Conservation (phyloP, 2,797 vertebrate genomes). For the Selene dorsalis region DNA sequence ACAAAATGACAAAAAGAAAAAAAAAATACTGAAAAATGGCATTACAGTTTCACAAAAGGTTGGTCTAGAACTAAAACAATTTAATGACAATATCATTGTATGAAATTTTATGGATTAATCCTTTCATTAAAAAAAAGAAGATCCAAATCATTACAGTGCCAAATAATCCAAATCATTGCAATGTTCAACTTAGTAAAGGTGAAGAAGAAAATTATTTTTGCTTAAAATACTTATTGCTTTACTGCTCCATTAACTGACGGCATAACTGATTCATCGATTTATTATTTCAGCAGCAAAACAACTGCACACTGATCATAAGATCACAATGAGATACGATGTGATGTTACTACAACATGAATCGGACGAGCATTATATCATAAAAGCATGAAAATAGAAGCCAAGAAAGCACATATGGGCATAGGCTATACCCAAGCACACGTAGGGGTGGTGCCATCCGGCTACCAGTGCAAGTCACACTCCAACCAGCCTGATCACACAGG, state of each 20-base stretch:
- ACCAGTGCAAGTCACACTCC: neutral
- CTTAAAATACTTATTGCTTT: no score
- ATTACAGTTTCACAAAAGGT: neutral
- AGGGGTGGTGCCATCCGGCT: neutral
- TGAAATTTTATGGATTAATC: no score
- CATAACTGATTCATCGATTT: no score
- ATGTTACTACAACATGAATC: neutral
- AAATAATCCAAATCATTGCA: no score
- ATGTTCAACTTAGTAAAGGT: no score
- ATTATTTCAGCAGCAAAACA: neutral
- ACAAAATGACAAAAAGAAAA: no score
- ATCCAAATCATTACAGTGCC: no score
- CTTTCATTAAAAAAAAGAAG: no score
- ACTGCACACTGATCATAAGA: neutral
- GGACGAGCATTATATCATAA: neutral
- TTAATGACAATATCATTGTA: neutral
- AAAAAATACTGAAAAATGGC: neutral
- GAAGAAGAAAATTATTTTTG: no score
- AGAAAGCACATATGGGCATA: neutral
- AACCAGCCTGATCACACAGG: neutral
- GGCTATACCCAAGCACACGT: neutral
- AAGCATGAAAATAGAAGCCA: neutral
- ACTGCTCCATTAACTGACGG: no score
- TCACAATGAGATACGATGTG: neutral
- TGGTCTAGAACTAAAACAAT: neutral